Evolutionary conservation across 2,113 vertebrate species (phyloP).

Genomic region (Athene cunicularia): DNA sequence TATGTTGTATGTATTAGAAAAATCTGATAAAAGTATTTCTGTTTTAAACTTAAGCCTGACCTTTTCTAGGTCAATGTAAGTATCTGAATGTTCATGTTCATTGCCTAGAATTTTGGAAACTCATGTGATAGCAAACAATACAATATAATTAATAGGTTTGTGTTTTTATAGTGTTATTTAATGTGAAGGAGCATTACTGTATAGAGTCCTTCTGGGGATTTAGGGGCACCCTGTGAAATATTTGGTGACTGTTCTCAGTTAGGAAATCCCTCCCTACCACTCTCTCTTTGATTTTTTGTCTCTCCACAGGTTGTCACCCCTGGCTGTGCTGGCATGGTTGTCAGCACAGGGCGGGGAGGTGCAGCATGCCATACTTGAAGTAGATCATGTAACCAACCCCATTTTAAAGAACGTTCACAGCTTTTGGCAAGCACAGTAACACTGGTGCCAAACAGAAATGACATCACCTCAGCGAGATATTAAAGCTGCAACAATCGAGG

Average conservation of each 20-base stretch:
- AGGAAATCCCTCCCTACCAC: neutral
- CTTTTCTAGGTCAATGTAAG: neutral
- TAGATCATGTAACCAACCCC: neutral
- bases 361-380: neutral
- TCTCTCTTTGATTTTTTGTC: neutral
- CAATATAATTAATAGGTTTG: neutral
- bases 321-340: neutral
- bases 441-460: neutral
- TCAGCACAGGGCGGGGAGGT: neutral
- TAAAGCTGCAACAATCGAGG: neutral
- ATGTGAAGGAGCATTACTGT: neutral
- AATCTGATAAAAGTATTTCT: neutral
- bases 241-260: neutral
- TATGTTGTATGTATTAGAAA: neutral
- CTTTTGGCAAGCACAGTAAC: neutral
- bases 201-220: neutral
- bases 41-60: neutral
- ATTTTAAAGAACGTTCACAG: neutral
- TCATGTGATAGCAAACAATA: neutral
- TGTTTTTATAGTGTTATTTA: neutral
- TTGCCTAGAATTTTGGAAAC: neutral
- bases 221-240: neutral
- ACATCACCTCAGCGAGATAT: neutral
- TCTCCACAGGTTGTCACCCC: neutral
- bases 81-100: neutral